Evolutionary conservation across 2,113 vertebrate genomes (phyloP), one percentile per base, ranked within the genome.

Genomic region (Siphamia tubifer): DNA sequence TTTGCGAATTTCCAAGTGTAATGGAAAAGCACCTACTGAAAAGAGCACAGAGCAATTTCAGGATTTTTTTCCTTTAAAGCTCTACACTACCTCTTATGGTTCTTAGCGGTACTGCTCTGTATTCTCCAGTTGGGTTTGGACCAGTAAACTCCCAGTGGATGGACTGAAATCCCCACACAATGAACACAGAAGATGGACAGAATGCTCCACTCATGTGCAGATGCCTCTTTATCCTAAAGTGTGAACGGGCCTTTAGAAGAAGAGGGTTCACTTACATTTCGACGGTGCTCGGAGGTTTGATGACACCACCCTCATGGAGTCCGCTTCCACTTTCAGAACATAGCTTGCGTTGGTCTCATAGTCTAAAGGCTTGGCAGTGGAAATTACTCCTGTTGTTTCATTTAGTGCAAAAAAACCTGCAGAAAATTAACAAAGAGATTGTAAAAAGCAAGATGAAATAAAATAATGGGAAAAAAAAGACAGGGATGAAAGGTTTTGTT

Each of bases 211-310:
- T n/a, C n/a, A n/a, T n/a, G n/a, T n/a, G n/a, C n/a, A n/a, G n/a
- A n/a, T n/a, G n/a, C n/a, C n/a, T n/a, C n/a, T n/a, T n/a, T n/a
- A n/a, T n/a, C 21, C 13, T 12, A 5, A 20, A 47, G 11, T 27
- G 8, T 23, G 21, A 6, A n/a, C 21, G 2, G 25, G 21, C 11
- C 4, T 21, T 52, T 2, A 25, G 3, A 23, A 2, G 28, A 20
- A 28, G 21, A 10, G 15, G 24, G 27, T 17, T 47, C 49, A 36
- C 95, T 94, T 89, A 96, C 96, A 95, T 91, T 95, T 96, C 27
- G 96, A 93, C n/a, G 95, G 94, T 19, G 92, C 95, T 10, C 94
- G 80, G 9, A 94, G 87, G 80, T 97, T 95, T 25, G 93, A 94
- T 5, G 88, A 93, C 17, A 90, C 93, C 70, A 96, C 90, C 43